Conservation (phyloP, 2,888 invertebrate species). For the Drosophila pseudotalamancana region DNA sequence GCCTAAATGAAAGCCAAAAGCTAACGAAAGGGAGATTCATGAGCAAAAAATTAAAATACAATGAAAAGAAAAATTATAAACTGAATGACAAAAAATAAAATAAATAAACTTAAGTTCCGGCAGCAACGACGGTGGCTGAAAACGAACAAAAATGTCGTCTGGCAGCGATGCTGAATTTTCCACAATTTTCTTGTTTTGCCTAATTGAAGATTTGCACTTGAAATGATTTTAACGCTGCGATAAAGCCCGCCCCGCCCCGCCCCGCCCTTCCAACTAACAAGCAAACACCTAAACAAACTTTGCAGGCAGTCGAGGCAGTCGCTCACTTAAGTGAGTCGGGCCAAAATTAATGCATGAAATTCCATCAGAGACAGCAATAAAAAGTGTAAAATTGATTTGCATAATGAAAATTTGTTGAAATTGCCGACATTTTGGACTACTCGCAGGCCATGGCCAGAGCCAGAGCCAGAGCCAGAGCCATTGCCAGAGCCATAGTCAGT, state of each 20-base stretch:
- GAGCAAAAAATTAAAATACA: slow-evolving; percentile 17
- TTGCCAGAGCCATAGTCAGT: background rate
- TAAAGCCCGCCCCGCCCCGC: slow-evolving; percentile 17
- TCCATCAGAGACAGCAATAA: slow-evolving; percentile 61
- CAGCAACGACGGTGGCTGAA: slow-evolving; percentile 16
- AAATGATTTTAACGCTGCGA: slow-evolving; percentile 66
- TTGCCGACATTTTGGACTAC: slow-evolving; percentile 39
- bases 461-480: background rate
- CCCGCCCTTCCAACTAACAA: slow-evolving; percentile 25
- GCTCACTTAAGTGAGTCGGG: slow-evolving; percentile 50
- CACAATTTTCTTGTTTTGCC: slow-evolving; percentile 51
- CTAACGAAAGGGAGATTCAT: slow-evolving; percentile 29
- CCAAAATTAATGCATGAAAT: slow-evolving; percentile 52
- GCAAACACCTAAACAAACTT: slow-evolving; percentile 52
- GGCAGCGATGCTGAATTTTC: slow-evolving; percentile 41
- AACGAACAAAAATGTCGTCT: slow-evolving; percentile 3
- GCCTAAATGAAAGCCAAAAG: slow-evolving; percentile 58
- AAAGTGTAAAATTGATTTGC: slow-evolving; percentile 76
- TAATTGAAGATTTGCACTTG: slow-evolving; percentile 75
- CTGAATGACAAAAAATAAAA: slow-evolving; percentile 7
- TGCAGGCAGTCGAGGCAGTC: slow-evolving; percentile 20
- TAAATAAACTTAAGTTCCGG: slow-evolving; percentile 23
- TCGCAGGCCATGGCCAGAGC: background rate
- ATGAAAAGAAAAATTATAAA: slow-evolving; percentile 22
- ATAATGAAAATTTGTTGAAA: slow-evolving; percentile 73